Percentiles rank a stretch among this genome's conserved stretches.
These are phyloP conservation scores for Nothura maculosa DNA, from an alignment of 2,797 vertebrate genomes.

Conservation along the genomic window DNA sequence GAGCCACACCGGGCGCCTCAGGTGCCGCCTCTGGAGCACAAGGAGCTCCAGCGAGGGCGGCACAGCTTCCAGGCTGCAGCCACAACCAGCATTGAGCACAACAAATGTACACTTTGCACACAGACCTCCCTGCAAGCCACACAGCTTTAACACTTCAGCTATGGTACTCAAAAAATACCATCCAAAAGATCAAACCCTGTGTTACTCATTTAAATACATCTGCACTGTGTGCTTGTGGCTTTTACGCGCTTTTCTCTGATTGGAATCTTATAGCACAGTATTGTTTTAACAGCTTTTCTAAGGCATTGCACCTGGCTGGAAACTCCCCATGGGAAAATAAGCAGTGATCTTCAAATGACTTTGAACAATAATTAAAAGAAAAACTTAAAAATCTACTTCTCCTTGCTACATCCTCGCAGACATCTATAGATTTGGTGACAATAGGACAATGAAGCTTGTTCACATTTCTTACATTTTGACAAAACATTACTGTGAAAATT, in stretches of 20 bases:
- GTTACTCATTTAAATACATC: not conserved
- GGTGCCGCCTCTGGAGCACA: constrained; percentile 59
- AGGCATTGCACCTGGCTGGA: not conserved
- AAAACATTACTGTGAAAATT: not conserved
- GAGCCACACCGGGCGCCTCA: constrained; percentile 87
- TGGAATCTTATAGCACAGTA: not conserved
- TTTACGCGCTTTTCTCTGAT: not conserved
- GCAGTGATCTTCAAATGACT: not conserved
- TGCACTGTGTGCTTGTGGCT: not conserved
- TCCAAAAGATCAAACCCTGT: not conserved
- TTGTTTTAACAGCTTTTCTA: not conserved
- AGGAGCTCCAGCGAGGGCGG: constrained; percentile 85
- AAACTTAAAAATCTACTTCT: not conserved
- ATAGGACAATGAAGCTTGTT: not conserved
- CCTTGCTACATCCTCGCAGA: not conserved
- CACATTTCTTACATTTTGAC: not conserved
- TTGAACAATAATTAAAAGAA: not conserved
- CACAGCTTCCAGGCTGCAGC: constrained; percentile 84
- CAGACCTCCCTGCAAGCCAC: not conserved
- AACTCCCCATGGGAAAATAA: not conserved
- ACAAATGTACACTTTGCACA: fast-evolving
- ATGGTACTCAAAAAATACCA: not conserved
- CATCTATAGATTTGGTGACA: not conserved
- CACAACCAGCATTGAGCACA: fast-evolving
- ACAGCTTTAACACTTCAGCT: not conserved